Base-by-base conservation (phyloP, 2,888 invertebrate species). In the Leptinotarsa tumamoca region DNA sequence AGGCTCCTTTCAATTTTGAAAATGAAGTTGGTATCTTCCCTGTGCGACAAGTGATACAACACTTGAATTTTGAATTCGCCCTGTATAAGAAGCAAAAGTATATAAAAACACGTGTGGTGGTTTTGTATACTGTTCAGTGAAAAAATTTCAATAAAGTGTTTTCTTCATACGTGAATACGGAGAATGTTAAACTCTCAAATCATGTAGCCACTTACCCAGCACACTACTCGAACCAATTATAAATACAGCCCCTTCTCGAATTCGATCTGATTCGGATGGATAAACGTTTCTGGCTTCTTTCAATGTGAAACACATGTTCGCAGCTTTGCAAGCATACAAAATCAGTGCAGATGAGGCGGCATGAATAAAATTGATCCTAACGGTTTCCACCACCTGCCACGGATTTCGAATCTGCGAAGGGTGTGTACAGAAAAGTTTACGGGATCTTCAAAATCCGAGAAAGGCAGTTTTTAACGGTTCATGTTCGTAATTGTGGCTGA, bases 341-440 rank as follows among this genome's bases (percentile, higher is more conserved):
- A 70, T 70, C 49, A 50, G 70, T 70, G 58, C 61, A 70, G 61
- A 70, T 70, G 70, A 70, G 70, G 70, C 51, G 17, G 70, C 4
- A 43, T 52, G 43, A 61, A 70, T 70, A 58, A 49, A 63, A 73
- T 68, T 68, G 63, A 68, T 68, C 58, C 50, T 74, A 74, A 74
- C 74, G 74, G 74, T 67, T 61, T 71, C 58, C 56, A 61, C 71
- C 74, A 74, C 74, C 74, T 74, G 74, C 71, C 71, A 58, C 73
- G 18, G 68, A 73, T 73, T 73, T 73, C 27, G 49, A 33, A 67
- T 68, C 51, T n/a, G 23, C n/a, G 67, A 58, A 43, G 58, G 73
- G 68, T 27, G 68, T 15, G 18, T 72, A 14, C 18, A 43, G 51
- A 21, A 61, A 61, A 15, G 17, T 33, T 63, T 17, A 63, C 63